These are phyloP conservation scores for Marcusenius ussheri DNA, from an alignment of 2,113 vertebrate genomes.

Conservation along the genomic window DNA sequence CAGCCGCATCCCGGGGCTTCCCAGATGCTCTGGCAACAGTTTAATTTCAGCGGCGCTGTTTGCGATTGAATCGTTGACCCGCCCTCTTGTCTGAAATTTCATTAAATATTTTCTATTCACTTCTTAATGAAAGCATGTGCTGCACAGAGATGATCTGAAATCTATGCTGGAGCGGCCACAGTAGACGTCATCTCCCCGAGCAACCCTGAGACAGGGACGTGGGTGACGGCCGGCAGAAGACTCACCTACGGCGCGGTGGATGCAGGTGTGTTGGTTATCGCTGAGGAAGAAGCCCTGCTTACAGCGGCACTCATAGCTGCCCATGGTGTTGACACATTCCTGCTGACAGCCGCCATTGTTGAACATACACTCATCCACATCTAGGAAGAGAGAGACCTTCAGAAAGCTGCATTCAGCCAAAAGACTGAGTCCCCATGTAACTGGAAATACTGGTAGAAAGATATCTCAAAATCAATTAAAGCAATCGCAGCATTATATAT, in stretches of 20 bases:
- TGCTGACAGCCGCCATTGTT: conserved; percentile 97
- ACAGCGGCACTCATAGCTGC: conserved; percentile 91
- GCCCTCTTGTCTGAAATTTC: background rate
- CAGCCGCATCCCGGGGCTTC: background rate
- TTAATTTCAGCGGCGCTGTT: conserved; percentile 1
- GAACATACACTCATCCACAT: conserved; percentile 84
- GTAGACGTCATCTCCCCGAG: background rate
- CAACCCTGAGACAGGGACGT: background rate
- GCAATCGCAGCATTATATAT: background rate
- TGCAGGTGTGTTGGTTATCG: conserved; percentile 96
- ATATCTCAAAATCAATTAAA: background rate
- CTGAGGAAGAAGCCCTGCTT: conserved; percentile 93
- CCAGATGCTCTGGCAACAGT: background rate
- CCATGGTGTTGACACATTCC: conserved; percentile 83
- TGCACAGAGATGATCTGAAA: background rate
- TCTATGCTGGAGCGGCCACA: background rate
- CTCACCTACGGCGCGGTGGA: conserved; percentile 90
- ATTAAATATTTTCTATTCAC: conserved; percentile 1
- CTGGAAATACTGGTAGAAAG: background rate
- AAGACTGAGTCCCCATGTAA: background rate
- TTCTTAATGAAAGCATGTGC: background rate
- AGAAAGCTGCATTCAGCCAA: background rate
- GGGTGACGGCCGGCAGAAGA: background rate
- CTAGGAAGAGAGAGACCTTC: conserved; percentile 52
- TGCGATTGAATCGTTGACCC: background rate